Conservation (phyloP, 2,888 invertebrate genomes). For the Cenopis cana region DNA sequence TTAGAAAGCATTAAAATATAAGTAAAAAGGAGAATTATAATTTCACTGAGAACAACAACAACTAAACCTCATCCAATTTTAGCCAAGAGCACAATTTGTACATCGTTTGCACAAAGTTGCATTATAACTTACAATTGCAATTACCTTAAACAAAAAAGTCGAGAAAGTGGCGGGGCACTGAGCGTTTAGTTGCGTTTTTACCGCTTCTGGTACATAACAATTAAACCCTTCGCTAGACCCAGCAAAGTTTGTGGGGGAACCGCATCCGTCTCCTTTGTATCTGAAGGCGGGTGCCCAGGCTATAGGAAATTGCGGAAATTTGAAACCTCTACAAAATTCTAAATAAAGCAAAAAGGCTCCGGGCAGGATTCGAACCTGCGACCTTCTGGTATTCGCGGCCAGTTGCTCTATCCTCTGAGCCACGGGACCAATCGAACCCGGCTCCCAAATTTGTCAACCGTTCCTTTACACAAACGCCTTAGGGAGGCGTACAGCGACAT, state of each 20-base stretch:
- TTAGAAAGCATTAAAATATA: not conserved
- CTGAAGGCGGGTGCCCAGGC: conserved; percentile 54
- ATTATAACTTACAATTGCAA: conserved; percentile 31
- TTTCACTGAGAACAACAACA: not conserved
- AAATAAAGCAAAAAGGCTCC: too few relatives aligned
- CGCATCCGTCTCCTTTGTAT: conserved; percentile 73
- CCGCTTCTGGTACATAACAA: conserved; percentile 74
- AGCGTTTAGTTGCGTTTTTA: conserved; percentile 65
- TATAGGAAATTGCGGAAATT: conserved; percentile 40
- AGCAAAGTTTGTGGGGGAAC: conserved; percentile 69
- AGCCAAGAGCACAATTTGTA: not conserved
- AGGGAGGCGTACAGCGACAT: too few relatives aligned
- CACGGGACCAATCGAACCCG: too few relatives aligned
- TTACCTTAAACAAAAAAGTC: conserved; percentile 32
- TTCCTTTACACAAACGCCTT: too few relatives aligned
- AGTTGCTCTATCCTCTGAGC: too few relatives aligned
- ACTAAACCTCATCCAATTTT: not conserved
- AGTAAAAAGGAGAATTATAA: not conserved
- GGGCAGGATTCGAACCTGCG: too few relatives aligned
- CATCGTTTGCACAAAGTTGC: not conserved
- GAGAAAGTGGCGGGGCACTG: conserved; percentile 38
- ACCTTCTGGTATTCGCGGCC: too few relatives aligned
- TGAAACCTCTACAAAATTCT: not conserved
- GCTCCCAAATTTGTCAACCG: too few relatives aligned
- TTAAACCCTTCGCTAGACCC: conserved; percentile 78